These are phyloP conservation scores for Neotoxoptera formosana DNA, from an alignment of 1,140 invertebrate species.

Conservation along the genomic window DNA sequence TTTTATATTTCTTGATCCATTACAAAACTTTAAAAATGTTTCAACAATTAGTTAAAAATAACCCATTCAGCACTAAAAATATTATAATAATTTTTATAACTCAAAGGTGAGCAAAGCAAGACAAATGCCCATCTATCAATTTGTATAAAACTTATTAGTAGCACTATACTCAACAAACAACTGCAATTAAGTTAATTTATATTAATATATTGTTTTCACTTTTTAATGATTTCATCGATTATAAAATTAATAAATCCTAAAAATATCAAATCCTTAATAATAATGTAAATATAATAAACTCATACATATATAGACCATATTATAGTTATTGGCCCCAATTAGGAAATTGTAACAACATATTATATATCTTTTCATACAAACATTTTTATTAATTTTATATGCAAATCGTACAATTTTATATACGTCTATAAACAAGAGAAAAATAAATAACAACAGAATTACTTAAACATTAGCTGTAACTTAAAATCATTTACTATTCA, in stretches of 20 bases:
- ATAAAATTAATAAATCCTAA: background rate
- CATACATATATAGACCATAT: background rate
- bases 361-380: conserved; percentile 15
- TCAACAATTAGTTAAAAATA: background rate
- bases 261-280: background rate
- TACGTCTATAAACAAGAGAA: conserved; percentile 34
- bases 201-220: background rate
- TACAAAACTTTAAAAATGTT: background rate
- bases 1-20: background rate
- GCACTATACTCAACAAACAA: background rate
- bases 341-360: background rate
- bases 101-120: background rate
- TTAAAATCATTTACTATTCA: conserved; percentile 44
- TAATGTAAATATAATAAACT: background rate
- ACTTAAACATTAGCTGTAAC: conserved; percentile 38
- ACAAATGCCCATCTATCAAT: background rate
- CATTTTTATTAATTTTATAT: conserved; percentile 38
- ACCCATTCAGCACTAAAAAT: background rate
- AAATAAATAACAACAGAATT: conserved; percentile 54
- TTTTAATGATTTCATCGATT: background rate
- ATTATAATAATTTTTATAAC: background rate
- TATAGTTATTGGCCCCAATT: background rate
- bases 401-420: conserved; percentile 45
- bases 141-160: background rate
- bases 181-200: background rate